phyloP scores from a whole-genome alignment of 2,113 vertebrate genomes.

The Gymnogyps californianus region DNA sequence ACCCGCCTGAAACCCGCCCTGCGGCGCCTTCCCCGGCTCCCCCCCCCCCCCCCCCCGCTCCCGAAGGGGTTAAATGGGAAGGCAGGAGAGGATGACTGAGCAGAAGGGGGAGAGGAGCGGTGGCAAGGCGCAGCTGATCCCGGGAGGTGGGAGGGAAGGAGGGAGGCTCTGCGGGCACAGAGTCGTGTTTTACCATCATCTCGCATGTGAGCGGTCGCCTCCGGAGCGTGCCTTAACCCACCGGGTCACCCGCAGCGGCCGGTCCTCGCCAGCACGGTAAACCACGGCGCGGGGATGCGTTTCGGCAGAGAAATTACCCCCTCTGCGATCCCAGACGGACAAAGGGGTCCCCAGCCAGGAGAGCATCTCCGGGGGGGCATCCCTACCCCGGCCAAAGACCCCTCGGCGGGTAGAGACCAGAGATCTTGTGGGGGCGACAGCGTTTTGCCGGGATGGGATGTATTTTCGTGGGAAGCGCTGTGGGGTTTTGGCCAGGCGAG shows the following conservation, averaged over 20 bases:
- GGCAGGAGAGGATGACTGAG: constrained; percentile 37
- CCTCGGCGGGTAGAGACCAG: fast-evolving
- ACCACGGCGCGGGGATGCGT: background rate
- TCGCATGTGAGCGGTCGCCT: background rate
- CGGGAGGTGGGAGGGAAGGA: constrained; percentile 32
- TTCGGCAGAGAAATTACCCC: background rate
- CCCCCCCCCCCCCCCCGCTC: background rate
- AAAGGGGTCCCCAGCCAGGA: background rate
- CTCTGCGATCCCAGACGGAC: fast-evolving
- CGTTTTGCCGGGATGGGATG: fast-evolving
- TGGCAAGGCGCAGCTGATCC: constrained; percentile 24
- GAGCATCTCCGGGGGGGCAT: fast-evolving
- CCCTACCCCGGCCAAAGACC: background rate
- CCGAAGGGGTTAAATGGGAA: constrained; percentile 42
- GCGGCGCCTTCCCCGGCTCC: background rate
- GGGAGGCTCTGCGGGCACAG: constrained; percentile 5
- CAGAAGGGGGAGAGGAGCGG: background rate
- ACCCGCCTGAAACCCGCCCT: background rate
- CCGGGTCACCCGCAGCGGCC: background rate
- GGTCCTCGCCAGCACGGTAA: background rate
- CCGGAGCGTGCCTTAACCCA: background rate
- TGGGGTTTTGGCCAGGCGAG: fast-evolving
- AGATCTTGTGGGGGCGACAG: fast-evolving
- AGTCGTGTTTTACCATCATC: constrained; percentile 49
- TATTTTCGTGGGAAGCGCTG: fast-evolving